Evolutionary conservation across 2,113 vertebrate species (phyloP).

Genomic region (Rhegmatorhina hoffmannsi): DNA sequence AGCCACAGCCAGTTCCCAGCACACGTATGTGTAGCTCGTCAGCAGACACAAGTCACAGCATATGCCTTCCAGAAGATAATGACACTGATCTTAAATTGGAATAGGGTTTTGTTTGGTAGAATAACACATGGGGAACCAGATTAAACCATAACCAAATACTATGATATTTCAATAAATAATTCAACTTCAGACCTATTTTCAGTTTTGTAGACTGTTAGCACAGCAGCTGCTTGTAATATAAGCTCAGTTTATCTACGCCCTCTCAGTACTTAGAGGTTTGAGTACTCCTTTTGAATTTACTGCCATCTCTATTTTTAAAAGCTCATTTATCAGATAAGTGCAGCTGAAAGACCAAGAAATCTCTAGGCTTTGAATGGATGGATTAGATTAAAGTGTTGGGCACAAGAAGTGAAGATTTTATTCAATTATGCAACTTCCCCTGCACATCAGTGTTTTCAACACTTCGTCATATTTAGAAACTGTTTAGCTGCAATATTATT

Average conservation of each 20-base stretch:
- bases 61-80: constrained; percentile 29
- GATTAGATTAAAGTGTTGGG: constrained; percentile 60
- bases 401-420: constrained; percentile 47
- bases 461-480: constrained; percentile 62
- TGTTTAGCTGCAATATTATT: constrained; percentile 65
- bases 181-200: background rate
- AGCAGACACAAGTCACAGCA: background rate
- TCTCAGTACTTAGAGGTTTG: constrained; percentile 6
- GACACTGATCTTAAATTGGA: constrained; percentile 14
- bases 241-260: background rate
- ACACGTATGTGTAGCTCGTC: background rate
- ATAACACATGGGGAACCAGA: constrained; percentile 29
- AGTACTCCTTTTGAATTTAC: constrained; percentile 36
- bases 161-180: background rate
- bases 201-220: background rate
- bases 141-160: background rate
- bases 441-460: constrained; percentile 54
- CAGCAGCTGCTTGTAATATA: constrained; percentile 27
- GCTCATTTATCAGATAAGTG: constrained; percentile 17
- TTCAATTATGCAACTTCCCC: constrained; percentile 61
- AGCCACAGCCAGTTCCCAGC: background rate
- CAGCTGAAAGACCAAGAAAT: constrained; percentile 45
- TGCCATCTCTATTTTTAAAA: constrained; percentile 54
- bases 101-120: background rate
- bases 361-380: constrained; percentile 55